phyloP scores from a whole-genome alignment of 2,888 invertebrate species.

The Philaethria dido region DNA sequence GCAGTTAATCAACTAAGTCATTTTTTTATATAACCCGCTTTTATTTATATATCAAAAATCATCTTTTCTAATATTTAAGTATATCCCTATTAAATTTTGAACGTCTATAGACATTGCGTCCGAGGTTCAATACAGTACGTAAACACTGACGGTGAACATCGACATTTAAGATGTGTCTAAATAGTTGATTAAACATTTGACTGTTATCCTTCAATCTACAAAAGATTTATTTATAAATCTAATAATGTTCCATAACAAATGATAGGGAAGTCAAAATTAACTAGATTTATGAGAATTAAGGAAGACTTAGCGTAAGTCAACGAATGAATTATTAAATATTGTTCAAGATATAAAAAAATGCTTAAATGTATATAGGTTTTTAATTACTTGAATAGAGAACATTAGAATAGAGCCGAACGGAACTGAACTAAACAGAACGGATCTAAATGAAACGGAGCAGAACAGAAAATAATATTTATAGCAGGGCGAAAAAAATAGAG shows the following conservation, averaged over 20 bases:
- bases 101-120: not conserved
- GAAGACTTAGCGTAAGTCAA: slow-evolving; percentile 1
- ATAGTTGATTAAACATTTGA: slow-evolving; percentile 4
- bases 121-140: not conserved
- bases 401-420: too few relatives aligned
- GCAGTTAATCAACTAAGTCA: too few relatives aligned
- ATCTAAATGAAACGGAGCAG: too few relatives aligned
- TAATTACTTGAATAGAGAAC: too few relatives aligned
- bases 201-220: slow-evolving; percentile 10
- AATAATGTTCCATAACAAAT: slow-evolving; percentile 30
- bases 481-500: too few relatives aligned
- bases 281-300: not conserved
- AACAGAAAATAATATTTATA: too few relatives aligned
- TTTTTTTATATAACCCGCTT: too few relatives aligned
- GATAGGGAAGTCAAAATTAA: not conserved
- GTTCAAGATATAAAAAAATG: too few relatives aligned
- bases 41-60: too few relatives aligned
- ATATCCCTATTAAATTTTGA: not conserved
- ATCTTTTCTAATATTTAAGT: not conserved
- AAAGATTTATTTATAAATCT: slow-evolving; percentile 23
- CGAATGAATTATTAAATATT: too few relatives aligned
- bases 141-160: not conserved
- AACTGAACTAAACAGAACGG: too few relatives aligned
- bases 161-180: not conserved
- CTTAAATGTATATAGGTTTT: too few relatives aligned